Evolutionary conservation across 1,140 invertebrate species (phyloP).

Genomic region (Brachionus rotundiformis): DNA sequence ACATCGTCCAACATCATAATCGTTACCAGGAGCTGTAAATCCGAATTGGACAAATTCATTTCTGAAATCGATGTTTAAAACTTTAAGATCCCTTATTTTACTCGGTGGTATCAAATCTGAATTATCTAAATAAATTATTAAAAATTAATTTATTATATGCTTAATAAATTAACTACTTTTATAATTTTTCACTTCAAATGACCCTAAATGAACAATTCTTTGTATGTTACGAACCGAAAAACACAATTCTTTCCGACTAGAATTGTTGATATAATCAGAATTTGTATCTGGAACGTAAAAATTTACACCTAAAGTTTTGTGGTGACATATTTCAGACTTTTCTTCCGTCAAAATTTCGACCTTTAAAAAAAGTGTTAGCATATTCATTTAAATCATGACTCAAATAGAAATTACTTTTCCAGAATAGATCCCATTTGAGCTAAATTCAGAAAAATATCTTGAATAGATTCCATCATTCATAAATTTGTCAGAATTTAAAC

Average conservation of each 20-base stretch:
- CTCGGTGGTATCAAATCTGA: not conserved
- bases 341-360: not conserved
- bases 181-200: constrained; percentile 1
- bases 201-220: not conserved
- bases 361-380: not conserved
- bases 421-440: constrained; percentile 20
- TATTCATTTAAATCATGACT: not conserved
- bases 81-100: constrained; percentile 27
- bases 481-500: constrained; percentile 36
- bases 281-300: not conserved
- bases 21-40: constrained; percentile 30
- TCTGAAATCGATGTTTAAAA: not conserved
- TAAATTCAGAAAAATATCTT: constrained; percentile 46
- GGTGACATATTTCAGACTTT: not conserved
- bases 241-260: not conserved
- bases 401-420: not conserved
- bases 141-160: not conserved
- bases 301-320: not conserved
- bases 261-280: not conserved
- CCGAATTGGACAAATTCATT: constrained; percentile 7
- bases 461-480: constrained; percentile 47
- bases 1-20: not conserved
- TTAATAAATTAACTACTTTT: not conserved
- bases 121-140: not conserved
- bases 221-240: not conserved